Conservation (phyloP, 2,113 vertebrate species). For the Sinocyclocheilus maitianheensis region DNA sequence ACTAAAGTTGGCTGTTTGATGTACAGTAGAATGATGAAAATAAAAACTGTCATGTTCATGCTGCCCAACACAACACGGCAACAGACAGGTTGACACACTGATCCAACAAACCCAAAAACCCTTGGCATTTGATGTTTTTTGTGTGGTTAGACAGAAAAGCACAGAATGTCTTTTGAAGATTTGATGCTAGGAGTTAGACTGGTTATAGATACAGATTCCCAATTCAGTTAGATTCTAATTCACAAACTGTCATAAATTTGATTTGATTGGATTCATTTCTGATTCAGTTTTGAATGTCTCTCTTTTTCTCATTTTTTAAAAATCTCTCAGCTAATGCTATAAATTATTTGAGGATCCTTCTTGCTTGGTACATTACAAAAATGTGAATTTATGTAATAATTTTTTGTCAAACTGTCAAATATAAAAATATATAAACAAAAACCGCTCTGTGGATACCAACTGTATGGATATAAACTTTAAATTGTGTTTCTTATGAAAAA, state of each 20-base stretch:
- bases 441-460: background rate
- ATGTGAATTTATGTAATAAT: background rate
- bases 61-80: background rate
- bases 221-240: background rate
- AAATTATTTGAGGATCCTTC: background rate
- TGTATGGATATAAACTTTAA: background rate
- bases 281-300: background rate
- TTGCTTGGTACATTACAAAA: background rate
- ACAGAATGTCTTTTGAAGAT: background rate
- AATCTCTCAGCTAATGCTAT: background rate
- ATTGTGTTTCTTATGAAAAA: background rate
- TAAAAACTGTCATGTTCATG: background rate
- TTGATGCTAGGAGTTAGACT: background rate
- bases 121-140: background rate
- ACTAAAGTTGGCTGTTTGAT: slow-evolving; percentile 1
- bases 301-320: background rate
- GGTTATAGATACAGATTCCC: background rate
- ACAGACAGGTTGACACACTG: background rate
- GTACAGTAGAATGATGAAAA: slow-evolving; percentile 7
- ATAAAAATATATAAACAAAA: background rate
- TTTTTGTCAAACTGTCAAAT: background rate
- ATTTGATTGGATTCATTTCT: background rate
- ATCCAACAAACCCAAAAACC: slow-evolving; percentile 3
- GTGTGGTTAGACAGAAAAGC: background rate
- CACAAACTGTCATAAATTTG: background rate